Conservation (phyloP, 64 coral and sea anemone species). For the Acropora yongei region DNA sequence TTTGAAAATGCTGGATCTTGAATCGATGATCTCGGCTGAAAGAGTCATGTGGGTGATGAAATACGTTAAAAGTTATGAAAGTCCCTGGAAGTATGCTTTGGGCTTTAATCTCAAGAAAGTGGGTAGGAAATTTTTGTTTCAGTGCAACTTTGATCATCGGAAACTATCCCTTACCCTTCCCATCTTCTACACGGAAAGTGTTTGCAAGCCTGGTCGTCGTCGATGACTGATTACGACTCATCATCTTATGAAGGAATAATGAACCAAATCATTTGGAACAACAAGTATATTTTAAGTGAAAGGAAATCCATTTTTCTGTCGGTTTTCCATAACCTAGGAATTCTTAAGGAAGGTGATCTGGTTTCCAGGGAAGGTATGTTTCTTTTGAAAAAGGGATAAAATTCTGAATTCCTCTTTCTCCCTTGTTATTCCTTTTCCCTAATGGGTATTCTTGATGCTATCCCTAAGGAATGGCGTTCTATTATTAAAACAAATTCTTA, state of each 20-base stretch:
- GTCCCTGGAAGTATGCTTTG: background rate
- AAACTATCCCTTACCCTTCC: background rate
- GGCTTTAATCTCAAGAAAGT: constrained; percentile 14
- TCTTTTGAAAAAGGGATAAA: background rate
- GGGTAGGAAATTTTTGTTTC: constrained; percentile 29
- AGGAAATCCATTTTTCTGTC: background rate
- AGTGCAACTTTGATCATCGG: constrained; percentile 13
- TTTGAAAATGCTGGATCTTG: constrained; percentile 16
- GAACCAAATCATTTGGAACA: too few relatives aligned
- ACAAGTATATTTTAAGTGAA: too few relatives aligned
- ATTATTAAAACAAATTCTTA: background rate
- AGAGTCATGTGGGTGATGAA: constrained; percentile 5
- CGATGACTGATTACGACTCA: background rate
- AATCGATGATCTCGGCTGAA: background rate
- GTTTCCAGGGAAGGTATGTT: background rate
- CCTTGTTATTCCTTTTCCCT: background rate
- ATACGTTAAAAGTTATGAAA: background rate
- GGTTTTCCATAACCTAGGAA: background rate
- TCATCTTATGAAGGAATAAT: too few relatives aligned
- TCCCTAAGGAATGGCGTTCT: too few relatives aligned
- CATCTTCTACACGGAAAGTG: constrained; percentile 18
- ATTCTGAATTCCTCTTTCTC: constrained; percentile 3
- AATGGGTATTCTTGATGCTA: too few relatives aligned
- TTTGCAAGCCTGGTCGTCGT: background rate
- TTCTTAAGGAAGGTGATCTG: background rate